phyloP scores from a whole-genome alignment of 2,113 vertebrate genomes.

The Chionis minor region DNA sequence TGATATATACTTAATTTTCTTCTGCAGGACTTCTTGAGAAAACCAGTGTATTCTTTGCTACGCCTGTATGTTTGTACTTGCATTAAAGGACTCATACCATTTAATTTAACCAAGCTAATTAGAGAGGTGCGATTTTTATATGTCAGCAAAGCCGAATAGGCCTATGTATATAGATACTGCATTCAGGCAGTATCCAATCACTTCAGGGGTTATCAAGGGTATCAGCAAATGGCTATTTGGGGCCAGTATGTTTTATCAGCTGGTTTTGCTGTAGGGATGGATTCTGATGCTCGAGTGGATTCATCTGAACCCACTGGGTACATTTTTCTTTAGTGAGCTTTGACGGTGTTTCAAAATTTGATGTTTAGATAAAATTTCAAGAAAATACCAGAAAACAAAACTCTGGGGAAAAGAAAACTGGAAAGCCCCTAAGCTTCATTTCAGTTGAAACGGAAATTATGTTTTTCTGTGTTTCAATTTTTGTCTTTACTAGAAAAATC shows the following conservation, averaged over 20 bases:
- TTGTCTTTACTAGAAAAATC: neutral
- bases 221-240: neutral
- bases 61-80: neutral
- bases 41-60: neutral
- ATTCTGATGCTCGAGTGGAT: neutral
- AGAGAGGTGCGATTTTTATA: neutral
- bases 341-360: neutral
- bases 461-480: neutral
- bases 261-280: neutral
- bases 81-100: rapidly evolving
- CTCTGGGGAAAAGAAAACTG: neutral
- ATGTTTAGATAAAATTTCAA: neutral
- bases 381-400: neutral
- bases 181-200: neutral
- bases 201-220: neutral
- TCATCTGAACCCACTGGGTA: neutral
- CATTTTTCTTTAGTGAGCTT: neutral
- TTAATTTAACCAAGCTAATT: neutral
- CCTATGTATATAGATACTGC: neutral
- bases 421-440: neutral
- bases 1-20: neutral
- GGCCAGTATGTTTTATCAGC: neutral
- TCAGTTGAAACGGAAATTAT: neutral
- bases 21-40: neutral
- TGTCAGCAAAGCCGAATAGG: neutral